Evolutionary conservation across 2,888 invertebrate species (phyloP).

Genomic region (Polydrusus pterygomalis): DNA sequence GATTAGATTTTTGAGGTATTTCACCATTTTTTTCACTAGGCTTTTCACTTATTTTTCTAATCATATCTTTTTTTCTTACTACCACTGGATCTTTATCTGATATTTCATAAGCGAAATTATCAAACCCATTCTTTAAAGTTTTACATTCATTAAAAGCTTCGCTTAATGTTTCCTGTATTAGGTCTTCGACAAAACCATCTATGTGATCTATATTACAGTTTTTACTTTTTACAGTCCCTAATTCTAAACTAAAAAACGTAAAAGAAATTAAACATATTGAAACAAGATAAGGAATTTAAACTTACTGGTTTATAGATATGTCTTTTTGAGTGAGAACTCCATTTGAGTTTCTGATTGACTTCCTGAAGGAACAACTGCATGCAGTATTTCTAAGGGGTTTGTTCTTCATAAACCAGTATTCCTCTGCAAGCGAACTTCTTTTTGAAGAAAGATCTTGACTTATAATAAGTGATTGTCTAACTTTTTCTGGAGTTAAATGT

Average conservation of each 20-base stretch:
- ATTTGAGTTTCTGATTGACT: constrained; percentile 67
- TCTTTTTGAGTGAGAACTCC: constrained; percentile 43
- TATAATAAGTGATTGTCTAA: constrained; percentile 57
- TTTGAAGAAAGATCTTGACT: constrained; percentile 60
- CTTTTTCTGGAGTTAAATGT: constrained; percentile 65
- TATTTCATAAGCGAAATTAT: constrained; percentile 66
- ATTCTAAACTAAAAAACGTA: constrained; percentile 58
- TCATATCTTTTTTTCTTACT: constrained; percentile 36
- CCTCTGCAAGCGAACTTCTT: constrained; percentile 69
- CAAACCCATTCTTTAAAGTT: constrained; percentile 58
- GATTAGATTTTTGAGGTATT: constrained; percentile 40
- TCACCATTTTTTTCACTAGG: constrained; percentile 30
- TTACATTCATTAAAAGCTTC: constrained; percentile 69
- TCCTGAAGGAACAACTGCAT: constrained; percentile 71
- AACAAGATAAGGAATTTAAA: background rate
- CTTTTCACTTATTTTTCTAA: constrained; percentile 9
- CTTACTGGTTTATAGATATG: constrained; percentile 13
- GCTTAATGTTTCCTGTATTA: constrained; percentile 68
- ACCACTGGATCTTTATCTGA: constrained; percentile 61
- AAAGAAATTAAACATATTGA: constrained; percentile 8
- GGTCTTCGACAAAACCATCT: constrained; percentile 68
- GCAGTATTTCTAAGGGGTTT: constrained; percentile 68
- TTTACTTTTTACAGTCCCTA: constrained; percentile 59
- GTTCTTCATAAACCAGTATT: constrained; percentile 73
- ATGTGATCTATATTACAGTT: constrained; percentile 63